Conservation (phyloP, 1,140 invertebrate species). For the Drosophila asahinai region DNA sequence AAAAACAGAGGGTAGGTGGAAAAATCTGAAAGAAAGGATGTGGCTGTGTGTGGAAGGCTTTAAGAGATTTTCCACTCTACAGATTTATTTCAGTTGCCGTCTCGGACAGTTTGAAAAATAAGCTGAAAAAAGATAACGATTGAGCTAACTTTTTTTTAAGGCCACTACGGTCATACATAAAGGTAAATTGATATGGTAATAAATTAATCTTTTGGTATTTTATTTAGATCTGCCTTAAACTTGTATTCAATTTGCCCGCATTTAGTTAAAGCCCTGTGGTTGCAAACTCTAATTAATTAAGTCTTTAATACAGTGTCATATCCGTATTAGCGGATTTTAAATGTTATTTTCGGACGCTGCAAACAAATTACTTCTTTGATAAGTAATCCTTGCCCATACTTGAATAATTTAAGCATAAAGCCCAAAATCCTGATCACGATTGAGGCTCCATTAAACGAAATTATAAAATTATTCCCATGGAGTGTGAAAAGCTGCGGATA, state of each 20-base stretch:
- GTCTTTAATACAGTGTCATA: too few relatives aligned
- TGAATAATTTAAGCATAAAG: too few relatives aligned
- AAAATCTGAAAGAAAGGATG: not conserved
- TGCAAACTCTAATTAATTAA: too few relatives aligned
- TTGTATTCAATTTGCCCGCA: too few relatives aligned
- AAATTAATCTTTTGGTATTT: too few relatives aligned
- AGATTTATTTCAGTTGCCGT: slow-evolving; percentile 5
- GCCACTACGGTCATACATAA: too few relatives aligned
- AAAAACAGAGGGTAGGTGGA: not conserved
- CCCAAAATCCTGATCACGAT: not conserved
- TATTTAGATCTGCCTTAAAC: too few relatives aligned
- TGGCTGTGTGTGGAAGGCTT: not conserved
- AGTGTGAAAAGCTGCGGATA: slow-evolving; percentile 35
- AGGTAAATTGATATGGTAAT: too few relatives aligned
- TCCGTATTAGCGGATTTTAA: not conserved
- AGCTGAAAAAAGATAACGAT: not conserved
- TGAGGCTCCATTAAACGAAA: slow-evolving; percentile 7
- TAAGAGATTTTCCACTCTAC: slow-evolving; percentile 8
- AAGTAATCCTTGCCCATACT: not conserved
- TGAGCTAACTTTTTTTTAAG: not conserved
- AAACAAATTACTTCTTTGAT: not conserved
- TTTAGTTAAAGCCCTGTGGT: too few relatives aligned
- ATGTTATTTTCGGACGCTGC: not conserved
- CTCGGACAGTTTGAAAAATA: not conserved
- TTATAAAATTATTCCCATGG: slow-evolving; percentile 26